Evolutionary conservation across 2,888 invertebrate genomes (phyloP), one percentile per base, ranked within the genome.

Genomic region (Lamproptera curius): DNA sequence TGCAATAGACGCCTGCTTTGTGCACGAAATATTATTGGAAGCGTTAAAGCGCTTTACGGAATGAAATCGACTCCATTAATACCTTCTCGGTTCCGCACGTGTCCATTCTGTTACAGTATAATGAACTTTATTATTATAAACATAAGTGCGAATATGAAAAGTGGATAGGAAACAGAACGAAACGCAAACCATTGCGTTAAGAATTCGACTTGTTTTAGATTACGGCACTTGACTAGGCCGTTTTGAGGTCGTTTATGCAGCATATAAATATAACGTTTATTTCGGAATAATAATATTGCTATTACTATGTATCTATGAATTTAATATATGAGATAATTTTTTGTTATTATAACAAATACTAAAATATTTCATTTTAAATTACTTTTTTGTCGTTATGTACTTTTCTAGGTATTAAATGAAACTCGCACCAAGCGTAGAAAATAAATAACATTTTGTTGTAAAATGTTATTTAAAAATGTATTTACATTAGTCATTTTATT

Each of bases 131-230:
- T 42, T 0, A 0, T 0, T 0, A 13, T 1, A 0, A 0, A 0
- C 1, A 57, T 76, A 60, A 62, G 67, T 50, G 54, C 45, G 65
- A 57, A 60, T 57, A 58, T 26, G 40, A 41, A 46, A 44, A 49
- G 43, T 44, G 51, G 58, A 51, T 61, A 64, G 62, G 60, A 39
- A 20, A 10, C 15, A 34, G 64, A 75, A 66, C 64, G 67, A 71
- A 82, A 82, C 82, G 76, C 76, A 77, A 82, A 86, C 85, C 82
- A 83, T 82, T 79, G 79, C 82, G 85, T 83, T 83, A 73, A 67
- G 71, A 74, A 80, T 81, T 77, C 73, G 71, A 75, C 72, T 81
- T 73, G 76, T 81, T 84, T 80, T 81, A 73, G 75, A 81, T 82
- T 83, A 83, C 82, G 76, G 65, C 56, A 51, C 71, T 75, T 73